Evolutionary conservation across 2,888 invertebrate genomes (phyloP).

Genomic region (Monoplex corrugatus): DNA sequence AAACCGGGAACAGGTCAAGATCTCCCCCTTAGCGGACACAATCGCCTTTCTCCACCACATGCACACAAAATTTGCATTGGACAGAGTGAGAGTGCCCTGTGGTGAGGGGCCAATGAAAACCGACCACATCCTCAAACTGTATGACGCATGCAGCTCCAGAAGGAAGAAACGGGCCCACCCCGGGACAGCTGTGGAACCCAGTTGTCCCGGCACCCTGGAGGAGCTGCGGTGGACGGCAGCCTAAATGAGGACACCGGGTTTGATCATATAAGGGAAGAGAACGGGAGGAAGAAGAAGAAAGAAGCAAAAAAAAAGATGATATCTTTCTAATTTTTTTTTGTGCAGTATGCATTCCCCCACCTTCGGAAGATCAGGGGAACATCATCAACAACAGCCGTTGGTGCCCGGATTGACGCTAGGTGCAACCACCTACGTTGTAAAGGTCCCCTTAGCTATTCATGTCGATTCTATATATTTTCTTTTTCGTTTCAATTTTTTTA

Average conservation of each 20-base stretch:
- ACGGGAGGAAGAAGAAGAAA: not conserved
- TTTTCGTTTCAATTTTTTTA: too few species aligned
- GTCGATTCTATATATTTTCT: too few species aligned
- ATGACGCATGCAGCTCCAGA: too few species aligned
- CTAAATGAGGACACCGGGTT: not conserved
- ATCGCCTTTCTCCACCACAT: not conserved
- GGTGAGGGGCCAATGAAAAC: not conserved
- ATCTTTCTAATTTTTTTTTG: too few species aligned
- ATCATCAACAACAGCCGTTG: too few species aligned
- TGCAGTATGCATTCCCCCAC: too few species aligned
- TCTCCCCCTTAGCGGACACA: not conserved
- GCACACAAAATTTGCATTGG: not conserved
- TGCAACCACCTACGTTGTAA: too few species aligned
- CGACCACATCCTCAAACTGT: not conserved
- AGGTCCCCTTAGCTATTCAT: too few species aligned
- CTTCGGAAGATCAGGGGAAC: too few species aligned
- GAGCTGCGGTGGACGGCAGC: not conserved
- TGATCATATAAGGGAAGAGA: not conserved
- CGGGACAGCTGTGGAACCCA: not conserved
- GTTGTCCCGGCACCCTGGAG: not conserved
- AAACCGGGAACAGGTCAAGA: not conserved
- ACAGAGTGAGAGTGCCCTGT: slow-evolving; percentile 7
- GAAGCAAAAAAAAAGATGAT: too few species aligned
- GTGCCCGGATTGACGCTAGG: too few species aligned
- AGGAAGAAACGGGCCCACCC: not conserved